Percentiles rank a stretch among this genome's conserved stretches.
These are phyloP conservation scores for Atta cephalotes DNA, from an alignment of 1,140 invertebrate genomes.

Conservation along the genomic window DNA sequence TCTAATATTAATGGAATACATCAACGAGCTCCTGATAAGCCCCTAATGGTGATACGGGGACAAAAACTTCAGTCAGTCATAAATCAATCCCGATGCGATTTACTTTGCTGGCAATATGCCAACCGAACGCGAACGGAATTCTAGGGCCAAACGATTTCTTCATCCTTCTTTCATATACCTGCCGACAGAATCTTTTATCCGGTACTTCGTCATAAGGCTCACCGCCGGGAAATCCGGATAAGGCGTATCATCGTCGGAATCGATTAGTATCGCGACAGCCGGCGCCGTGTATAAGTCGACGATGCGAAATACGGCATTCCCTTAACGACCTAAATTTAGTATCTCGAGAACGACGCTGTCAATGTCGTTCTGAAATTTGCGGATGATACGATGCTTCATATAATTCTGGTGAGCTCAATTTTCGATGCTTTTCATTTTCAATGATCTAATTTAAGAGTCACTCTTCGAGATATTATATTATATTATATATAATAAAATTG, in stretches of 20 bases:
- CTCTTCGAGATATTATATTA: not conserved
- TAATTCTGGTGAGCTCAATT: not conserved
- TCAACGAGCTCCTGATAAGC: conserved; percentile 65
- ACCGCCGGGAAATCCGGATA: conserved; percentile 47
- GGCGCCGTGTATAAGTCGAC: not conserved
- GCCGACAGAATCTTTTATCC: conserved; percentile 65
- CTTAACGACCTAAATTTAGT: conserved; percentile 44
- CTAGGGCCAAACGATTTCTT: conserved; percentile 71
- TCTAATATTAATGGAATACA: conserved; percentile 67
- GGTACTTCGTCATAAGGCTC: conserved; percentile 61
- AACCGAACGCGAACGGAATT: conserved; percentile 72
- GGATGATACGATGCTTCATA: not conserved
- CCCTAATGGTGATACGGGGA: not conserved
- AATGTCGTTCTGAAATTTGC: conserved; percentile 5
- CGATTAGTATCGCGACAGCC: conserved; percentile 53
- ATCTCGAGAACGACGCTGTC: not conserved
- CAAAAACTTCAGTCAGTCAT: conserved; percentile 75
- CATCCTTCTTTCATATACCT: conserved; percentile 67
- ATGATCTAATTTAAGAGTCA: not conserved
- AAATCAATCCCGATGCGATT: conserved; percentile 76
- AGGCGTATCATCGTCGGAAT: conserved; percentile 64
- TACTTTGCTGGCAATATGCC: conserved; percentile 73
- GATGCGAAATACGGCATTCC: conserved; percentile 38
- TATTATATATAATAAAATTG: not conserved
- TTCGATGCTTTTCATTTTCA: not conserved